Conservation (phyloP, 2,888 invertebrate species). For the Tupiocoris notatus region DNA sequence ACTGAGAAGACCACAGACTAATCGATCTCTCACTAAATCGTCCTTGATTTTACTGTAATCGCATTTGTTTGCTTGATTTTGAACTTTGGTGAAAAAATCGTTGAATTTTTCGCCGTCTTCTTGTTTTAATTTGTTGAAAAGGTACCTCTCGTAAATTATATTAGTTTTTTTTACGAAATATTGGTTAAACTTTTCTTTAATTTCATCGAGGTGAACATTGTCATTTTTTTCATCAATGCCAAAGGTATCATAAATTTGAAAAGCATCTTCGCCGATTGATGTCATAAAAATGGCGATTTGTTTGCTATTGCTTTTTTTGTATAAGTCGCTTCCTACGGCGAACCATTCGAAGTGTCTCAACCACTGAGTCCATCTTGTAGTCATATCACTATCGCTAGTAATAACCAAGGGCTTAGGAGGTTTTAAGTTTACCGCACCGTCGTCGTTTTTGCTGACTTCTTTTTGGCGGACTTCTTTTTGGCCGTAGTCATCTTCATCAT, state of each 20-base stretch:
- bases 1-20: not conserved
- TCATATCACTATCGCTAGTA: not conserved
- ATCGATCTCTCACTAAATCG: not conserved
- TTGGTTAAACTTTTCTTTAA: not conserved
- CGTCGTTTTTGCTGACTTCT: not conserved
- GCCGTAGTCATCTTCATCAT: no score
- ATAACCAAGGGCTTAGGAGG: not conserved
- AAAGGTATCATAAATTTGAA: not conserved
- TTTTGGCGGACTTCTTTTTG: not conserved
- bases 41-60: not conserved
- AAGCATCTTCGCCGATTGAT: not conserved
- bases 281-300: conserved; percentile 4
- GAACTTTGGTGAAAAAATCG: not conserved
- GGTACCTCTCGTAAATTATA: not conserved
- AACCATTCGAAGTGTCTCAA: conserved; percentile 1
- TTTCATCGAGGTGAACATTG: not conserved
- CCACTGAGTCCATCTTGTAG: conserved; percentile 2
- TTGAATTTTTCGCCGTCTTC: no score
- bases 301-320: not conserved
- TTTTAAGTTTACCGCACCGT: conserved; percentile 3
- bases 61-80: conserved; percentile 7
- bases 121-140: conserved; percentile 3
- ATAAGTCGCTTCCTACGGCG: not conserved
- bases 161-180: conserved; percentile 6
- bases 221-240: not conserved